Evolutionary conservation across 2,797 vertebrate genomes (phyloP).

Genomic region (Fundulus diaphanus): DNA sequence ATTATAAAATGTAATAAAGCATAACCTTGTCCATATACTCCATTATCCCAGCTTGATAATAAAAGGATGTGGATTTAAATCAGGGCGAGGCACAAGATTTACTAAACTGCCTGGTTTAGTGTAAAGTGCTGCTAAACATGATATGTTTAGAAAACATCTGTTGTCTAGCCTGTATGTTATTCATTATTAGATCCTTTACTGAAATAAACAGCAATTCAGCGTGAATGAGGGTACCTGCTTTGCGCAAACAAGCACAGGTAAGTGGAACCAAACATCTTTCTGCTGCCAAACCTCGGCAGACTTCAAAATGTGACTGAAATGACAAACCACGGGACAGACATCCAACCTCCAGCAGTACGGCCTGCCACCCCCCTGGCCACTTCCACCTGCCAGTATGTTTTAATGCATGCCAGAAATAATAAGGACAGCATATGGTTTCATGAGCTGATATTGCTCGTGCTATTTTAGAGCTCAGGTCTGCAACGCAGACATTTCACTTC

Average conservation of each 20-base stretch:
- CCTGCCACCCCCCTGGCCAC: conserved; percentile 57
- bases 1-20: conserved; percentile 51
- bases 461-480: conserved; percentile 42
- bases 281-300: conserved; percentile 21
- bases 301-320: conserved; percentile 57
- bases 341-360: conserved; percentile 52
- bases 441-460: conserved; percentile 38
- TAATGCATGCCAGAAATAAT: conserved; percentile 68
- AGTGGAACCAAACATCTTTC: conserved; percentile 26
- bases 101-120: not conserved
- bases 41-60: conserved; percentile 20
- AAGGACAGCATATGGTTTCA: conserved; percentile 60
- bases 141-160: conserved; percentile 4
- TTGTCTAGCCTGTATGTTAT: conserved; percentile 7
- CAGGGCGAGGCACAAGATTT: not conserved
- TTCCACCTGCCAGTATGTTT: conserved; percentile 65
- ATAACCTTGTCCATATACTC: conserved; percentile 18
- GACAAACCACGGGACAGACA: conserved; percentile 58
- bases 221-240: conserved; percentile 5
- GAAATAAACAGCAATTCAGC: not conserved
- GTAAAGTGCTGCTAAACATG: conserved; percentile 7
- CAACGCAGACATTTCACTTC: too few species aligned
- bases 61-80: conserved; percentile 22
- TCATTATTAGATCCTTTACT: conserved; percentile 8
- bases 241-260: conserved; percentile 27